These are phyloP conservation scores for Engraulis encrasicolus DNA, from an alignment of 2,113 vertebrate genomes.

Conservation along the genomic window DNA sequence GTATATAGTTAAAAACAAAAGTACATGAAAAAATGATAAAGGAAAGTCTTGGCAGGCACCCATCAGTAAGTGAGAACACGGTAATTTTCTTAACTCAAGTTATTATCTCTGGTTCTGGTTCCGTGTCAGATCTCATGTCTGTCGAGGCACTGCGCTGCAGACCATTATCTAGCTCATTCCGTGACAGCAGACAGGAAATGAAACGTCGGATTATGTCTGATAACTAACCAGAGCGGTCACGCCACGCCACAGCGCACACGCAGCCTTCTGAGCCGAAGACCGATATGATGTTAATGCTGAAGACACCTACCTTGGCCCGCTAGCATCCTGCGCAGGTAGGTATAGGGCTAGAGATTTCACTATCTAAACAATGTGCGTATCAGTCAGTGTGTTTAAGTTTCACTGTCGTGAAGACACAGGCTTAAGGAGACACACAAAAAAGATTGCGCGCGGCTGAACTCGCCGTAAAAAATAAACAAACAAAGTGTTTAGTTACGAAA, in stretches of 20 bases:
- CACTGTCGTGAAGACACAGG: conserved; percentile 24
- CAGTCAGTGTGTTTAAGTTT: conserved; percentile 14
- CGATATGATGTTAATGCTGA: conserved; percentile 36
- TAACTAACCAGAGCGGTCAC: conserved; percentile 21
- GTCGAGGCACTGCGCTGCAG: background rate
- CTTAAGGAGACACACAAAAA: conserved; percentile 5
- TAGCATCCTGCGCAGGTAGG: conserved; percentile 55
- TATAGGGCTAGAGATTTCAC: conserved; percentile 38
- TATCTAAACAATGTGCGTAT: conserved; percentile 24
- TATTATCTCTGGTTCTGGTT: background rate
- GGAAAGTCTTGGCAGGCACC: background rate
- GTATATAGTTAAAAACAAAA: background rate
- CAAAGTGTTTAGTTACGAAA: background rate
- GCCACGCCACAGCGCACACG: background rate
- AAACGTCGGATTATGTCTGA: conserved; percentile 7
- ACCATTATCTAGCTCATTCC: background rate
- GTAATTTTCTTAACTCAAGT: background rate
- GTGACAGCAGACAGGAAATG: background rate
- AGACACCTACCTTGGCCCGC: conserved; percentile 55
- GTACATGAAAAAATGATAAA: background rate
- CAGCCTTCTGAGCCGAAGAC: conserved; percentile 8
- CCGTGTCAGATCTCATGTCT: background rate
- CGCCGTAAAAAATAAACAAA: background rate
- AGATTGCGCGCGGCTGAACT: background rate
- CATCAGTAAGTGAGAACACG: too few relatives aligned